phyloP scores from a whole-genome alignment of 2,888 invertebrate species.

The Diabrotica balteata region DNA sequence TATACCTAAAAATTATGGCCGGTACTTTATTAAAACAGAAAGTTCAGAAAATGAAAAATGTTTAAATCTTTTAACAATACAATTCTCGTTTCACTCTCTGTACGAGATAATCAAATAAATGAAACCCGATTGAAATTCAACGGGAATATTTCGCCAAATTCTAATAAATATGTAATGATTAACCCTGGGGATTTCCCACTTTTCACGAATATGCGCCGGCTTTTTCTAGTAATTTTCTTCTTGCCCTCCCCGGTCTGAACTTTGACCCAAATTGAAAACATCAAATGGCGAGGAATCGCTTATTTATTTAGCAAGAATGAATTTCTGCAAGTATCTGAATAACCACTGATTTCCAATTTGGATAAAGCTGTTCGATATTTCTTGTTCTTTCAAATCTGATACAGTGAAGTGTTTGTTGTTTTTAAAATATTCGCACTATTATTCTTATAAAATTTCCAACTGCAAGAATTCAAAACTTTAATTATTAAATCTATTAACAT shows the following conservation, averaged over 20 bases:
- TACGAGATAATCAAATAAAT: constrained; percentile 31
- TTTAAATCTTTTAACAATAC: constrained; percentile 22
- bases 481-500: too few relatives aligned
- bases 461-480: too few relatives aligned
- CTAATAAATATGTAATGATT: constrained; percentile 38
- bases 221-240: constrained; percentile 25
- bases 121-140: constrained; percentile 36
- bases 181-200: constrained; percentile 31
- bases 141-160: constrained; percentile 32
- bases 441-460: too few relatives aligned
- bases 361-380: neutral
- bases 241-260: constrained; percentile 11
- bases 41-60: constrained; percentile 16
- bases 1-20: too few relatives aligned
- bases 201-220: constrained; percentile 24
- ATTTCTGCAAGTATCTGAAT: constrained; percentile 25
- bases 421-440: too few relatives aligned
- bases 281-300: constrained; percentile 31
- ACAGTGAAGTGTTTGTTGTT: too few relatives aligned
- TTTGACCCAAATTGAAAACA: constrained; percentile 28
- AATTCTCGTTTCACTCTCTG: constrained; percentile 20
- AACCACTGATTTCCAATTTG: constrained; percentile 20
- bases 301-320: constrained; percentile 31
- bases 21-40: neutral
- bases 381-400: too few relatives aligned